Percentiles rank a stretch among this genome's conserved stretches.
Evolutionary conservation across 2,797 vertebrate genomes (phyloP).

Genomic region (Diglossa cyanea): DNA sequence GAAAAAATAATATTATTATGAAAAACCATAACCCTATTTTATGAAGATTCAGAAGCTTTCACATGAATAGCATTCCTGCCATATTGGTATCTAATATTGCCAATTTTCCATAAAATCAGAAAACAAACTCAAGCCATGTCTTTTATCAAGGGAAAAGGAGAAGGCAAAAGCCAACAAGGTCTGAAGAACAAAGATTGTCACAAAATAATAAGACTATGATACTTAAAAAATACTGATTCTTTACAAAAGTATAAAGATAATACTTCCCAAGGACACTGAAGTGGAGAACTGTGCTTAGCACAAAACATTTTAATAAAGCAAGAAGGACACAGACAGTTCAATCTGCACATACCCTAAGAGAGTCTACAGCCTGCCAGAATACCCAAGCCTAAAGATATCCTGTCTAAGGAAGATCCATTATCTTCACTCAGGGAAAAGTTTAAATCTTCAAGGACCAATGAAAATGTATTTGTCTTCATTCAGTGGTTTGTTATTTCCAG

Average conservation of each 20-base stretch:
- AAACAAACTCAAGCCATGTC: background rate
- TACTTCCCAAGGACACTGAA: background rate
- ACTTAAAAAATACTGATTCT: background rate
- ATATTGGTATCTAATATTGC: background rate
- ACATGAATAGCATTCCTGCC: background rate
- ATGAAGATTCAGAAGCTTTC: background rate
- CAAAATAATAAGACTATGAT: background rate
- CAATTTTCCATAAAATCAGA: background rate
- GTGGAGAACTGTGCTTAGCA: background rate
- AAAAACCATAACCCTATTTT: background rate
- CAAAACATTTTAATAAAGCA: background rate
- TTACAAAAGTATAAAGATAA: background rate
- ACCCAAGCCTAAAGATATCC: background rate
- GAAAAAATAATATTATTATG: background rate
- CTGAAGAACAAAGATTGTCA: background rate
- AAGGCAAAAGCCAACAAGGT: background rate
- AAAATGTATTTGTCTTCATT: background rate
- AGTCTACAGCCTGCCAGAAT: background rate
- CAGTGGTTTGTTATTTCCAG: constrained; percentile 21
- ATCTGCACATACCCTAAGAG: background rate
- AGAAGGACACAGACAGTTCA: background rate
- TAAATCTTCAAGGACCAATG: background rate
- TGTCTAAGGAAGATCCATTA: background rate
- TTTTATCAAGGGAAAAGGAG: background rate
- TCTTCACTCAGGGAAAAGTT: background rate